phyloP scores from a whole-genome alignment of 1,140 invertebrate genomes.

The Linepithema humile region DNA sequence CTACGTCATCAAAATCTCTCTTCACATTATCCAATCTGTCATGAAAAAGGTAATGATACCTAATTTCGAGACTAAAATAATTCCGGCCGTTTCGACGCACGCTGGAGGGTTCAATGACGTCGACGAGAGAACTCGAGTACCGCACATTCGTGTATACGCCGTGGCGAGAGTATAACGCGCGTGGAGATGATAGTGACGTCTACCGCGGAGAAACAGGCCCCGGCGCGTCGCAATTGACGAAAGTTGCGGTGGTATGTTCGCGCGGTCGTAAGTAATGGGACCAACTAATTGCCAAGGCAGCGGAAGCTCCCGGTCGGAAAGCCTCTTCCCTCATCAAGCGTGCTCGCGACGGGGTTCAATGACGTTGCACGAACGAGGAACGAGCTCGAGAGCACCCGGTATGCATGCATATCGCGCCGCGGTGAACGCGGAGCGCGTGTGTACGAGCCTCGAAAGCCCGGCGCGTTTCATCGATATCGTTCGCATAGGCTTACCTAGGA shows the following conservation, averaged over 20 bases:
- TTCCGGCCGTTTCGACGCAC: conserved; percentile 58
- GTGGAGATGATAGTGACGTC: neutral
- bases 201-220: neutral
- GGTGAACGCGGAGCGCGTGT: conserved; percentile 48
- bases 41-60: conserved; percentile 3
- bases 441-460: conserved; percentile 52
- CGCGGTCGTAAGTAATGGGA: conserved; percentile 38
- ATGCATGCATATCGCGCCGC: conserved; percentile 20
- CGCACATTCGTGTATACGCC: conserved; percentile 41
- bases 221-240: neutral
- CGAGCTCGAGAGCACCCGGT: conserved; percentile 41
- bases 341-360: conserved; percentile 31
- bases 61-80: conserved; percentile 48
- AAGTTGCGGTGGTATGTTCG: neutral
- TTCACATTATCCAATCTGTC: conserved; percentile 1
- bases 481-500: conserved; percentile 65
- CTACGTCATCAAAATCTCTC: neutral
- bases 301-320: conserved; percentile 6
- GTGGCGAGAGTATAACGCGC: conserved; percentile 49
- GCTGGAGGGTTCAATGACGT: conserved; percentile 78
- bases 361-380: conserved; percentile 14
- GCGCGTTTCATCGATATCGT: conserved; percentile 68
- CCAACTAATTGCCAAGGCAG: conserved; percentile 51
- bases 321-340: conserved; percentile 32
- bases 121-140: conserved; percentile 60